Base-by-base conservation (phyloP, 1,140 invertebrate genomes). In the Zophobas atratus region DNA sequence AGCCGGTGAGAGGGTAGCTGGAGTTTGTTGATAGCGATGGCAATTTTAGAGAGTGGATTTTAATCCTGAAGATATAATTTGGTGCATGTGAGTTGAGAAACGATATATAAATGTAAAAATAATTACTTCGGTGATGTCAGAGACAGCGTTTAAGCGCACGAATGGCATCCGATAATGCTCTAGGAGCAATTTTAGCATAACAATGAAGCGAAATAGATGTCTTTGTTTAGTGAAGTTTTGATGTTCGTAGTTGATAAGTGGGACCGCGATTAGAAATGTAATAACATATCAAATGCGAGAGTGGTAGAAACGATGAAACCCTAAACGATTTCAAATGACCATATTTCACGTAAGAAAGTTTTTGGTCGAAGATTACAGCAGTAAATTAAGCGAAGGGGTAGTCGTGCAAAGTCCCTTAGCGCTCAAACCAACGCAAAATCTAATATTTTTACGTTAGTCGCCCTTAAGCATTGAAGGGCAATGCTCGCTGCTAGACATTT, bases 331-430 rank as follows among this genome's bases (percentile, higher is more conserved):
- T 73, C 71, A 73, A 56, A 73, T 73, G 55, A 73, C 49, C 36
- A 73, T 73, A 73, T 56, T 73, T 73, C 51, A 72, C 70, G 70
- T 72, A 72, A 73, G 49, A 73, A 73, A 73, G 71, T 73, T 73
- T 72, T 55, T 55, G 51, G 71, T 34, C 48, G 20, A 73, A 73
- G 71, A 73, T 73, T 73, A 73, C 71, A 41, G 49, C 49, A 73
- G 49, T 73, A 73, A 73, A 73, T 73, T 73, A 73, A 73, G 51
- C 49, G 49, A 73, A 72, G 36, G 70, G 71, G 71, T 56, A 73
- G 48, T 73, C 71, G 32, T 73, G 71, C 49, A 73, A 49, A 56
- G 49, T 73, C 71, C 71, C 55, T 73, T 41, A 72, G 71, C 55
- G 49, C 49, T 73, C 55, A 35, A 53, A 73, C 0, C 49, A 41